These are phyloP conservation scores for Ciona savignyi DNA, from an alignment of 23 tunicate species.

Conservation along the genomic window DNA sequence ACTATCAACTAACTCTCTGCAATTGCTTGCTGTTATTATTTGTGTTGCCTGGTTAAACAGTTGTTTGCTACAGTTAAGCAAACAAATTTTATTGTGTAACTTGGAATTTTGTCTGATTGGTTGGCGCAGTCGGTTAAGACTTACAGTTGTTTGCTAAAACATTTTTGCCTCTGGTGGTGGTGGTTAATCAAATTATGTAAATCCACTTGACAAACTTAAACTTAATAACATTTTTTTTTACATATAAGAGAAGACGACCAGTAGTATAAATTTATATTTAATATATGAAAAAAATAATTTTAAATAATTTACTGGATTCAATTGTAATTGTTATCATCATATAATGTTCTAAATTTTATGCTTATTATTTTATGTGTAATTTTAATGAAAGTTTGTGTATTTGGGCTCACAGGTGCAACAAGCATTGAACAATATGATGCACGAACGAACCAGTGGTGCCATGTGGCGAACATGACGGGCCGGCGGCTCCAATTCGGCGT, in stretches of 20 bases:
- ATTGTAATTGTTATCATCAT: too few species aligned
- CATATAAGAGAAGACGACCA: too few species aligned
- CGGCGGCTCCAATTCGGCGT: conserved; percentile 92
- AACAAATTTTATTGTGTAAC: not conserved
- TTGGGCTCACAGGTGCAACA: conserved; percentile 61
- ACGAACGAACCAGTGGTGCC: conserved; percentile 49
- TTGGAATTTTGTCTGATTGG: too few species aligned
- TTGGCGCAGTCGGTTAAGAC: too few species aligned
- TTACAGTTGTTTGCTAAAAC: too few species aligned
- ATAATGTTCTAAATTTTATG: too few species aligned
- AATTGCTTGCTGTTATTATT: not conserved
- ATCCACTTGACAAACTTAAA: not conserved
- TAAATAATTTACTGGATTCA: too few species aligned
- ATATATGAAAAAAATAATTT: too few species aligned
- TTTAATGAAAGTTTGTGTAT: too few species aligned
- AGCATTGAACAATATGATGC: conserved; percentile 82
- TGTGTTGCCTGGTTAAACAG: not conserved
- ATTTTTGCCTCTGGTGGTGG: too few species aligned
- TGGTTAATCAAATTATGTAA: too few species aligned
- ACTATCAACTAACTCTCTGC: not conserved
- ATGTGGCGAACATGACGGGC: conserved; percentile 70
- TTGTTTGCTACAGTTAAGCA: not conserved
- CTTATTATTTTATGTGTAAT: not conserved
- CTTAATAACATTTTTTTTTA: too few species aligned
- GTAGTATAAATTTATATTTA: conserved; percentile 6